Percentiles rank a stretch among this genome's conserved stretches.
These are phyloP conservation scores for Neodon shergylaensis DNA, from an alignment of 2,113 vertebrate species.

Conservation along the genomic window DNA sequence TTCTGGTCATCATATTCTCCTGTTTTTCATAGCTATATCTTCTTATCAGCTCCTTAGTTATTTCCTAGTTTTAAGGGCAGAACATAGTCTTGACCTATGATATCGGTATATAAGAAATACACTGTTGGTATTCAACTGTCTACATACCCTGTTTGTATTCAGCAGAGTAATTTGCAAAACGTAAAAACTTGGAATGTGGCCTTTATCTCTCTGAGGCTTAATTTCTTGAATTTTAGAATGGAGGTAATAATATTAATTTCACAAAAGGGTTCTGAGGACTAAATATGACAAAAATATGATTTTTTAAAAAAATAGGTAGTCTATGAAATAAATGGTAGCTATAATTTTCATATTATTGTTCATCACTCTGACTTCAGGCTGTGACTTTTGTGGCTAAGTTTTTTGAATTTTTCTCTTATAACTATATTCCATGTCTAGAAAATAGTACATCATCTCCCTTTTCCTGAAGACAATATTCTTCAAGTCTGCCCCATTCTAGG, in stretches of 20 bases:
- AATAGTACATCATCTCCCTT: not conserved
- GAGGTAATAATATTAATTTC: not conserved
- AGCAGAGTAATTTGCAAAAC: not conserved
- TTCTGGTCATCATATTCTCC: not conserved
- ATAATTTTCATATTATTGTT: not conserved
- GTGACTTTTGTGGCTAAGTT: not conserved
- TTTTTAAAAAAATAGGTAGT: not conserved
- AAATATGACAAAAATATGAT: not conserved
- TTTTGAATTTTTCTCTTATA: not conserved
- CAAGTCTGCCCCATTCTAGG: not conserved
- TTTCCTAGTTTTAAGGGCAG: not conserved
- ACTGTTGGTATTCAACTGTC: not conserved
- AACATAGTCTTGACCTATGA: not conserved
- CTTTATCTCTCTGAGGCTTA: not conserved
- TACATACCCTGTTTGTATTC: not conserved
- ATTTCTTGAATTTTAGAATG: constrained; percentile 6
- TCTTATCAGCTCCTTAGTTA: not conserved
- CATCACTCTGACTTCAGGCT: not conserved
- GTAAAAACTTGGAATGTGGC: not conserved
- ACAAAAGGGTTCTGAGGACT: not conserved
- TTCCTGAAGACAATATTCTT: not conserved
- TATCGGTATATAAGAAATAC: not conserved
- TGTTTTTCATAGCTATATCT: not conserved
- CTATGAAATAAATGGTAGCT: not conserved
- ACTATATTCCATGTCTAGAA: not conserved